phyloP scores from a whole-genome alignment of 1,140 invertebrate species.

The Bursaphelenchus mucronatus region DNA sequence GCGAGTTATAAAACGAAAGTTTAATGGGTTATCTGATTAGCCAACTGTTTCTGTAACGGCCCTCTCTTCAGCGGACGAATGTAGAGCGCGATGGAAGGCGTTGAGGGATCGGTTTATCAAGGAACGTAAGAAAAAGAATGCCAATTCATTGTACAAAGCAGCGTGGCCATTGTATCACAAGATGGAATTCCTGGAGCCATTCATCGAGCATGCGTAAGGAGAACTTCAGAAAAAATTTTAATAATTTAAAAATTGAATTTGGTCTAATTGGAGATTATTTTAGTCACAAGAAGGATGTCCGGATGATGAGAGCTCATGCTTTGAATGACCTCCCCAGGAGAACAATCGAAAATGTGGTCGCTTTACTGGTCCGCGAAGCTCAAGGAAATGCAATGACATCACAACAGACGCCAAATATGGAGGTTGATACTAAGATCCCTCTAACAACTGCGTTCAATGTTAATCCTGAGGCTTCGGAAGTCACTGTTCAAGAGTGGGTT shows the following conservation, averaged over 20 bases:
- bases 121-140: conserved; percentile 23
- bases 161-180: conserved; percentile 31
- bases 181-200: conserved; percentile 36
- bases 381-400: not conserved
- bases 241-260: not conserved
- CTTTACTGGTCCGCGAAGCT: conserved; percentile 14
- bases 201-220: conserved; percentile 33
- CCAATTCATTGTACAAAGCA: conserved; percentile 24
- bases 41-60: too few species aligned
- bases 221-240: not conserved
- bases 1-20: too few species aligned
- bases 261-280: not conserved
- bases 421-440: not conserved
- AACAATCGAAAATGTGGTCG: conserved; percentile 20
- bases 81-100: conserved; percentile 34
- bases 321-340: not conserved
- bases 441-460: not conserved
- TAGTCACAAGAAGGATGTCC: not conserved
- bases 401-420: not conserved
- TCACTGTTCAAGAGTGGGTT: conserved; percentile 1
- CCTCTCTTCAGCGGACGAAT: conserved; percentile 22
- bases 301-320: too few species aligned
- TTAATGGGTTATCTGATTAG: too few species aligned
- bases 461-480: not conserved
- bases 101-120: conserved; percentile 39